A percentile compares a stretch with the other conserved stretches of the same genome.
Conservation (phyloP, 2,113 vertebrate species). For the Halcyon malimbica region DNA sequence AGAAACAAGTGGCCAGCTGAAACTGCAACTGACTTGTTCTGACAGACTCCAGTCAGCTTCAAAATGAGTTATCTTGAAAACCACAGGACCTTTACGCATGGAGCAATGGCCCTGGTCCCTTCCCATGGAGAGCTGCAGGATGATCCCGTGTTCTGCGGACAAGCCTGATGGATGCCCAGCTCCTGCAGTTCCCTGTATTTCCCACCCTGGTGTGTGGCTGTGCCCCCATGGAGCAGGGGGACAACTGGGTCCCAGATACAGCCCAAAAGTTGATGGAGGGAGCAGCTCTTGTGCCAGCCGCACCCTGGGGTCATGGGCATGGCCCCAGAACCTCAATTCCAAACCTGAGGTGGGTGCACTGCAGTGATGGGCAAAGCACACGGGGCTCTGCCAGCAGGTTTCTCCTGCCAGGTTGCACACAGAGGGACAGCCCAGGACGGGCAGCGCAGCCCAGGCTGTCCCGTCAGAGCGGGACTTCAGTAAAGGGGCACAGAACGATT, state of each 20-base stretch:
- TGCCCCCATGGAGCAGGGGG: neutral
- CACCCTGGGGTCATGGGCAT: neutral
- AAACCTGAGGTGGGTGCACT: rapidly evolving
- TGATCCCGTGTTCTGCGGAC: rapidly evolving
- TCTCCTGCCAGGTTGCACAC: neutral
- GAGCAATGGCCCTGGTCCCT: neutral
- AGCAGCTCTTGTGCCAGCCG: neutral
- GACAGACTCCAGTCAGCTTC: neutral
- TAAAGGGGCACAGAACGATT: neutral
- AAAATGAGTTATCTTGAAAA: neutral
- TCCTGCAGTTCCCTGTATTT: neutral
- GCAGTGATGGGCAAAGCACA: neutral
- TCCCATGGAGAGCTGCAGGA: neutral
- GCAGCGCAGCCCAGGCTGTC: neutral
- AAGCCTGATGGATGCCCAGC: rapidly evolving
- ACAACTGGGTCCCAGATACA: neutral
- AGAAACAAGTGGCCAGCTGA: conserved; percentile 29
- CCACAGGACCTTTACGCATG: neutral
- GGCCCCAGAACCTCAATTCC: neutral
- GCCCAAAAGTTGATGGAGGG: neutral
- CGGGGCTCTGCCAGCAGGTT: neutral
- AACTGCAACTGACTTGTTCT: conserved; percentile 21
- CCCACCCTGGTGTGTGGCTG: neutral
- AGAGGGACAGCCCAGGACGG: neutral
- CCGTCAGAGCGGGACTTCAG: rapidly evolving